These are phyloP conservation scores for Scaptomyza parva DNA, from an alignment of 2,888 invertebrate species.

Conservation along the genomic window DNA sequence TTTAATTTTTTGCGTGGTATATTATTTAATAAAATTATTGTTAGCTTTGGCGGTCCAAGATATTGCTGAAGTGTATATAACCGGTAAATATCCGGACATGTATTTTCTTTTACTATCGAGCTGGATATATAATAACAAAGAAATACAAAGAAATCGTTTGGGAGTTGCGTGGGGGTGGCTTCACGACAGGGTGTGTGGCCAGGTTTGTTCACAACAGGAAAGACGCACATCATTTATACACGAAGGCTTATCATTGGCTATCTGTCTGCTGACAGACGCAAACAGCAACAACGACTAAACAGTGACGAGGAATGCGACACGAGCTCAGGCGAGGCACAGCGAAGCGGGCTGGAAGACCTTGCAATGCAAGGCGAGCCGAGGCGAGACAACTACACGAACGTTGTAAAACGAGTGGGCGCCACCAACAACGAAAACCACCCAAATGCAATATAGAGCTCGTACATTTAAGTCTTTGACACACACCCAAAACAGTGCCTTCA, in stretches of 20 bases:
- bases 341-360: neutral
- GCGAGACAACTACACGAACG: constrained; percentile 27
- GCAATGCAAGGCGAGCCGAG: constrained; percentile 6
- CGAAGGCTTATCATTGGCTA: constrained; percentile 78
- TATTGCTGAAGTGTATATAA: neutral
- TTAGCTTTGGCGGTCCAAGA: constrained; percentile 14
- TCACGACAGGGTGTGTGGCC: neutral
- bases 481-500: constrained; percentile 9
- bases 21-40: too few species aligned
- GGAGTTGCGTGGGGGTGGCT: constrained; percentile 1
- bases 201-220: neutral
- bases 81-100: neutral
- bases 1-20: neutral
- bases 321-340: constrained; percentile 6
- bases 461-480: constrained; percentile 8
- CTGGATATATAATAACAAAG: constrained; percentile 15
- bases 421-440: constrained; percentile 38
- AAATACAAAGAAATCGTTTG: constrained; percentile 1
- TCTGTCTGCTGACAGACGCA: constrained; percentile 78
- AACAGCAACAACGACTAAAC: constrained; percentile 43
- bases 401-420: constrained; percentile 40
- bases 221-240: constrained; percentile 74
- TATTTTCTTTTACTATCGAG: neutral
- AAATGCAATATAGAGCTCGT: constrained; percentile 25
- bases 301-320: constrained; percentile 26